Base-by-base conservation (phyloP, 2,113 vertebrate species). In the Bufo gargarizans region DNA sequence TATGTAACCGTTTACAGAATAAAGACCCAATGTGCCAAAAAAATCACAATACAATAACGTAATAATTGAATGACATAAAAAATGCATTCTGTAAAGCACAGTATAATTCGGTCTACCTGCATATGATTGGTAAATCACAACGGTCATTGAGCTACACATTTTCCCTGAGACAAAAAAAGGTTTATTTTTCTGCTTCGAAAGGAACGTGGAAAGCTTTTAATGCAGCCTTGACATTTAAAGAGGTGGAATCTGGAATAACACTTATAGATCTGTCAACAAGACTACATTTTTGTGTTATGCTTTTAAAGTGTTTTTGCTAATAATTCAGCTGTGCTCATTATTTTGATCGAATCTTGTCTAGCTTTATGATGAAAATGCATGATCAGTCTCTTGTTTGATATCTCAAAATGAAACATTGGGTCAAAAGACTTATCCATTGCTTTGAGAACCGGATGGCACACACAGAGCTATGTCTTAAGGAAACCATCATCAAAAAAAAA, bases 151-250 rank as follows among this genome's bases (percentile, higher is more conserved):
- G 47, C 14, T 59, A 20, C 8, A 11, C 50, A 78, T 78, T 78
- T 81, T 81, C 56, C 72, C 13, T 43, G 49, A 72, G 55, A 33
- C 33, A 33, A 33, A n/a, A 76, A 72, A 72, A 72, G 20, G 13
- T 56, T 85, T 74, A 72, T 14, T 22, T 58, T 76, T 85, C 61
- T 58, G 16, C 71, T 85, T 33, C 59, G 71, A 20, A 77, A 58
- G 20, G 43, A 20, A 56, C 7, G 55, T 47, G 33, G 43, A 72
- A 58, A 43, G 72, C 69, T 85, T 58, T 76, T 50, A 85, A 85
- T 76, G 43, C 69, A 61, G 55, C 78, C 78, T 61, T 81, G 78
- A 81, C 55, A 81, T 81, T 81, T 81, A 81, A 45, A 61, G 58
- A 81, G 11, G 33, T 53, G 56, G 53, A 59, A 80, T 16, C 22